Evolutionary conservation across 2,797 vertebrate species (phyloP).

Genomic region (Phoeniculus purpureus): DNA sequence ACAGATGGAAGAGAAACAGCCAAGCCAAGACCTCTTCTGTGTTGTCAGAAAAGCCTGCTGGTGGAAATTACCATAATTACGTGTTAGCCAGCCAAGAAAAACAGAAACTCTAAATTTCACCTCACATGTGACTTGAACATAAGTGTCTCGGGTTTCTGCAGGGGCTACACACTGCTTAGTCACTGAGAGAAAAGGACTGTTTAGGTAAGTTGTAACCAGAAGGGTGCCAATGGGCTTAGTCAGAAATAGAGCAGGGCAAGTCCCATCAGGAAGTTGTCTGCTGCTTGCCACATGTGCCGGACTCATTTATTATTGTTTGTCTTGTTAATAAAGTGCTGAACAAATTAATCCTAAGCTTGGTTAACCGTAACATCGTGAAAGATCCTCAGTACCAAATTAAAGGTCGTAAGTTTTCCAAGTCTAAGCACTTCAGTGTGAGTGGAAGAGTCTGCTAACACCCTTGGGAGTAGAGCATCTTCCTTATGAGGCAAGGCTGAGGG

Average conservation of each 20-base stretch:
- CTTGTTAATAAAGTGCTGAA: background rate
- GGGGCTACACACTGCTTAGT: slow-evolving; percentile 41
- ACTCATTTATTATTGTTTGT: background rate
- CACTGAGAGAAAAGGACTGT: slow-evolving; percentile 30
- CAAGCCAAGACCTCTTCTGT: background rate
- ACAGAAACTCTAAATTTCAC: slow-evolving; percentile 36
- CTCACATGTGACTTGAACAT: slow-evolving; percentile 20
- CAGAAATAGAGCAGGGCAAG: background rate
- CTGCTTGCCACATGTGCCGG: background rate
- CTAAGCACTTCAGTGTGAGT: background rate
- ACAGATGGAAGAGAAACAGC: slow-evolving; percentile 38
- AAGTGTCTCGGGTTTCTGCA: slow-evolving; percentile 37
- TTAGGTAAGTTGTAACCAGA: slow-evolving; percentile 44
- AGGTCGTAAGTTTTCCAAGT: background rate
- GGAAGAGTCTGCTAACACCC: background rate
- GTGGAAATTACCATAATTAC: slow-evolving; percentile 37
- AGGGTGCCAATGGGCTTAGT: slow-evolving; percentile 17
- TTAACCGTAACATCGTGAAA: background rate
- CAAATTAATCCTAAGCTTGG: background rate
- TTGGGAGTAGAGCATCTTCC: no score
- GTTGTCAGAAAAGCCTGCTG: slow-evolving; percentile 38
- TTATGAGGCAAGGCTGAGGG: no score
- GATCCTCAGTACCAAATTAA: background rate
- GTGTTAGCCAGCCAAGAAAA: slow-evolving; percentile 52
- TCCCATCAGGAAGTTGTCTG: background rate